phyloP scores from a whole-genome alignment of 1,140 invertebrate species.

The Frieseomelitta varia region DNA sequence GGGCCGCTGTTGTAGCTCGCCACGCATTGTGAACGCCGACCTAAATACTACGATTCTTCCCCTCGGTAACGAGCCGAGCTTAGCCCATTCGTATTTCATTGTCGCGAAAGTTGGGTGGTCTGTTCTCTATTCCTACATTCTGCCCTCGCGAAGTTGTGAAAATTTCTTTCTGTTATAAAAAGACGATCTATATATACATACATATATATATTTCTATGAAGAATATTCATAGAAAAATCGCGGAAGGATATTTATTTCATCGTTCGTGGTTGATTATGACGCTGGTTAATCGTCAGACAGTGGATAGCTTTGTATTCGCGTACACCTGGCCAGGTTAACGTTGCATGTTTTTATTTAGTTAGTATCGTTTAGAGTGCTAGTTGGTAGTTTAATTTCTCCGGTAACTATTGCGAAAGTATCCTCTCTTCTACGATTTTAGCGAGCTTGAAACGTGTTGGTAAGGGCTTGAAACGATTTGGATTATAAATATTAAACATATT shows the following conservation, averaged over 20 bases:
- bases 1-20: slow-evolving; percentile 28
- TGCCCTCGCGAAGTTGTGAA: not conserved
- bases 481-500: no score
- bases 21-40: slow-evolving; percentile 37
- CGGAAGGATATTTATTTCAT: no score
- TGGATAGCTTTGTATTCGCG: no score
- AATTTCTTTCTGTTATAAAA: not conserved
- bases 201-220: no score
- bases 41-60: slow-evolving; percentile 37
- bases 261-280: not conserved
- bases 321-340: no score
- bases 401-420: no score
- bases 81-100: slow-evolving; percentile 37
- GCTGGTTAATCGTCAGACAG: not conserved
- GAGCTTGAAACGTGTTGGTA: no score
- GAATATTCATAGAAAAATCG: not conserved
- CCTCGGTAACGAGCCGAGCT: slow-evolving; percentile 22
- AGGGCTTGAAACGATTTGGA: no score
- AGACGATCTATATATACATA: not conserved
- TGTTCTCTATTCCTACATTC: slow-evolving; percentile 15
- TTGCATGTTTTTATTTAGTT: no score
- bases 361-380: no score
- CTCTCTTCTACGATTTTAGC: no score
- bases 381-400: no score
- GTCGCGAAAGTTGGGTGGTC: slow-evolving; percentile 27